Evolutionary conservation across 2,113 vertebrate species (phyloP).

Genomic region (Tenebrosternarchus preto): DNA sequence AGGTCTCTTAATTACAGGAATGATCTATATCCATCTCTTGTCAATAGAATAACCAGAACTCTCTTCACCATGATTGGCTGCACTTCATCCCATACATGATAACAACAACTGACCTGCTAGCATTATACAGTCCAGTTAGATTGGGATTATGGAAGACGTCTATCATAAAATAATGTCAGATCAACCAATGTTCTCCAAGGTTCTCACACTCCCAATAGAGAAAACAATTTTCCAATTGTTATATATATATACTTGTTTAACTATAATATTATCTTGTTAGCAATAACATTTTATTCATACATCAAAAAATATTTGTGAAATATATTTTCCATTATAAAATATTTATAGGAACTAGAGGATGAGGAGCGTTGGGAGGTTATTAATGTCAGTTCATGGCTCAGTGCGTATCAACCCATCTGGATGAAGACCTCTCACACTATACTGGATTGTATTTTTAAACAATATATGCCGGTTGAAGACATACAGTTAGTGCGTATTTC

Average conservation of each 20-base stretch:
- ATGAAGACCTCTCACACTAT: neutral
- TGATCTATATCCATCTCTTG: slow-evolving; percentile 51
- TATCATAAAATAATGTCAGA: no score
- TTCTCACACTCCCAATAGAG: no score
- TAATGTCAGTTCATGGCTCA: neutral
- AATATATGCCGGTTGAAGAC: neutral
- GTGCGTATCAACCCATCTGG: neutral
- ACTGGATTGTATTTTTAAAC: neutral
- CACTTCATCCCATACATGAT: slow-evolving; percentile 33
- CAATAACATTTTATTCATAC: no score
- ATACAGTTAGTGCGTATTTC: neutral
- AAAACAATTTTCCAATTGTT: no score
- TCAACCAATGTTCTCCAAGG: no score
- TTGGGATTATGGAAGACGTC: neutral
- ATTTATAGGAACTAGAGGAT: no score
- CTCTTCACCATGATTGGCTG: slow-evolving; percentile 43
- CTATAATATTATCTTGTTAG: no score
- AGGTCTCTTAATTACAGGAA: slow-evolving; percentile 33
- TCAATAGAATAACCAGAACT: slow-evolving; percentile 55
- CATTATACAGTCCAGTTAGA: neutral
- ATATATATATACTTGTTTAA: no score
- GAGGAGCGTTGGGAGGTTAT: no score
- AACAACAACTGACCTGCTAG: neutral
- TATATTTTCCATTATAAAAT: no score
- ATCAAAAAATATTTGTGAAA: no score